A percentile compares a stretch with the other conserved stretches of the same genome.
Evolutionary conservation across 2,888 invertebrate genomes (phyloP).

Genomic region (Perizoma affinitatum): DNA sequence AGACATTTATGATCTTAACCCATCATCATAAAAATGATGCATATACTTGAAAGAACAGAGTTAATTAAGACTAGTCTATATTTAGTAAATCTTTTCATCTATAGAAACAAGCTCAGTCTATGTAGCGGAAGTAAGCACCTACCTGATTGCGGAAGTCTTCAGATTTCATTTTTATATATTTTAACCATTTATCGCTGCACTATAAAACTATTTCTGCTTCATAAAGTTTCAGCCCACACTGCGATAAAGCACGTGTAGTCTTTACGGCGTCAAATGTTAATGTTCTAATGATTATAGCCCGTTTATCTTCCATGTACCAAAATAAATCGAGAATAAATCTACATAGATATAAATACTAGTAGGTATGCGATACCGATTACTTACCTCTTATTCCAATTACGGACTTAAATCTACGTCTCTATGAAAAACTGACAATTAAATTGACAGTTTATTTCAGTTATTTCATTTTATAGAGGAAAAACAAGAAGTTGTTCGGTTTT

Average conservation of each 20-base stretch:
- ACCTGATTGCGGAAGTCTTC: constrained; percentile 22
- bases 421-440: too few species aligned
- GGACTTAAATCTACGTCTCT: too few species aligned
- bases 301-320: too few species aligned
- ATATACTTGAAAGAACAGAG: constrained; percentile 6
- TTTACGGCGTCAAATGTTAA: too few species aligned
- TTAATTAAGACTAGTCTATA: constrained; percentile 4
- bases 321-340: too few species aligned
- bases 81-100: constrained; percentile 24
- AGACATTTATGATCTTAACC: neutral
- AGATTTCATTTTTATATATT: constrained; percentile 28
- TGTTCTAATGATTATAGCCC: too few species aligned
- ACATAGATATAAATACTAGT: too few species aligned
- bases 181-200: constrained; percentile 27
- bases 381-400: too few species aligned
- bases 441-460: too few species aligned
- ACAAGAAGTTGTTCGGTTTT: too few species aligned
- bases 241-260: constrained; percentile 21
- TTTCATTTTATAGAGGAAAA: too few species aligned
- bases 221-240: constrained; percentile 21
- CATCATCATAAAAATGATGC: constrained; percentile 11
- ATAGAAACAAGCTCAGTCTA: constrained; percentile 7
- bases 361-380: too few species aligned
- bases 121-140: constrained; percentile 7
- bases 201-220: constrained; percentile 35